Evolutionary conservation across 1,140 invertebrate species (phyloP), one percentile per base, ranked within the genome.

Genomic region (Coenobita brevimanus): DNA sequence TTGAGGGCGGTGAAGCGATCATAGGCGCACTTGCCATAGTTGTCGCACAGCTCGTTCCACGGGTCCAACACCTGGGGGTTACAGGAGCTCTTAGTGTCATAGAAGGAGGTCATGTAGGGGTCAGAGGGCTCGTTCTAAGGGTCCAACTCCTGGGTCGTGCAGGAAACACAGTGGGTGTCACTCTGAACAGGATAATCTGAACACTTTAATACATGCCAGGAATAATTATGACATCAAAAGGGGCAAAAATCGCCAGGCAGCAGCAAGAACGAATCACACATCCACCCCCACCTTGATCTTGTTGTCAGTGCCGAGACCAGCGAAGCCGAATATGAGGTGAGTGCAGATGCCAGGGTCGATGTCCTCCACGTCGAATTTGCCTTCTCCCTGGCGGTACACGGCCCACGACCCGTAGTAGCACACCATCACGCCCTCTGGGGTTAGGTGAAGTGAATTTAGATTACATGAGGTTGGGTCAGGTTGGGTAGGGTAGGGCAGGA

Each of bases 281-380:
- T 0, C 38, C 27, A 0, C 8, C 4, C 13, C 27, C 33, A 75
- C 62, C 79, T 78, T 43, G 62, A 96, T 92, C 3, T 93, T 92
- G 76, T 94, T 94, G 0, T 93, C 94, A 81, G 94, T 94, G 91
- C 96, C 95, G 90, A 93, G 76, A 4, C 92, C 92, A n/a, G 92
- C 92, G 89, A 94, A 94, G 15, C n/a, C n/a, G n/a, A 50, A 98
- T 21, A 98, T 95, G 4, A 97, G 92, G 91, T 98, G 97, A 0
- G 97, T 97, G 92, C 97, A 98, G 15, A 97, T 33, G 73, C n/a
- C 38, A 17, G 82, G 71, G 73, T 85, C 82, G 36, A 85, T 85
- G 54, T 76, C 54, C n/a, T 85, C 82, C n/a, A 85, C 82, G 54
- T 85, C 71, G 24, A 85, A 85, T 50, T 64, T 85, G n/a, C 82